Base-by-base conservation (phyloP, 2,797 vertebrate genomes). In the Schizopygopsis pylzovi region DNA sequence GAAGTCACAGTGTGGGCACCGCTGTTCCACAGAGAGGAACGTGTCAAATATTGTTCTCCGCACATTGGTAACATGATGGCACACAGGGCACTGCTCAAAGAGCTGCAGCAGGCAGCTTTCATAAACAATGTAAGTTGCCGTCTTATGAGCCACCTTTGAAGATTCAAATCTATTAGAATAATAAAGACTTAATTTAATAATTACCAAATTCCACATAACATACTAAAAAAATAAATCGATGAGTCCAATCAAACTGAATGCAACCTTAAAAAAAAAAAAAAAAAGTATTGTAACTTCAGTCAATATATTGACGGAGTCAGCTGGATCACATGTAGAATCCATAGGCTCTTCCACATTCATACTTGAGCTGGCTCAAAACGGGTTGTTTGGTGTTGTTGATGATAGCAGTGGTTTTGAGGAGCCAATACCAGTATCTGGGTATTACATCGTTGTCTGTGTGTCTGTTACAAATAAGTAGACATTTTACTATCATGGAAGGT, bases 111-210 rank as follows among this genome's bases (percentile, higher is more conserved):
- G 71, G 13, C 71, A 73, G 6, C 25, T 73, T 45, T 49, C 71
- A 47, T 73, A 73, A 25, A 73, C 71, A 73, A 49, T 73, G 45
- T 75, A 75, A 4, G 67, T 75, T 49, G 7, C n/a, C 6, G 72
- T 47, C 45, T 52, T 52, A 6, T 72, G 22, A 25, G 22, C 22
- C 13, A 6, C 12, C 22, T n/a, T 45, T 25, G 70, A 70, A 41
- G 70, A 72, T 12, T 25, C 41, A 6, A 47, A n/a, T 1, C 70
- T 72, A 16, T 47, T 8, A 25, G 22, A 72, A 72, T 43, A 72
- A 45, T 72, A 72, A 43, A 45, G 41, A 45, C 13, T 28, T 67
- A 2, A 37, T 33, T 16, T 7, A 67, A 33, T 33, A 33, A 67
- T 67, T 2, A 18, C 2, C 20, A 43, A 45, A 45, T 45, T 45